Evolutionary conservation across 2,113 vertebrate species (phyloP).

Genomic region (Ptychochromis oligacanthus): DNA sequence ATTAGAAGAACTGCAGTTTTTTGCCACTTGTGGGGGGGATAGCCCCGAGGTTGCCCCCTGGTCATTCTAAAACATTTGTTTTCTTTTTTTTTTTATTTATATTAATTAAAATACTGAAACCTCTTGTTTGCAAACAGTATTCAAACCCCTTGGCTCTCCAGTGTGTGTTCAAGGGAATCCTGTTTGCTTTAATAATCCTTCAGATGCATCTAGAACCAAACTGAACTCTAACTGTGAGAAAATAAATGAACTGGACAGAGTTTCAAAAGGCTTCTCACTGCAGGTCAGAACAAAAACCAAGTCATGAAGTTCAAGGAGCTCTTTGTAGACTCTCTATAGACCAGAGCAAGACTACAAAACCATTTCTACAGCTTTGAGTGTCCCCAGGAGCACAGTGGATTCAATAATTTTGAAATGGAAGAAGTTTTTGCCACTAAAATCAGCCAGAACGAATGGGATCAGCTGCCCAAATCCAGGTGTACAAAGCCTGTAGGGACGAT

Average conservation of each 20-base stretch:
- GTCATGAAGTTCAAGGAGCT: neutral
- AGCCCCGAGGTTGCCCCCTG: too few relatives aligned
- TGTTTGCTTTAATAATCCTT: neutral
- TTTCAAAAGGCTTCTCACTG: neutral
- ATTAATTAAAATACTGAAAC: too few relatives aligned
- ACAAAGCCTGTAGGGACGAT: neutral
- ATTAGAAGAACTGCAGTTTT: neutral
- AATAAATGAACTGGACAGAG: neutral
- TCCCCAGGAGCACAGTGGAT: conserved; percentile 5
- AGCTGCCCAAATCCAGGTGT: conserved; percentile 5
- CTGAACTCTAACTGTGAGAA: neutral
- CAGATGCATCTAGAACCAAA: neutral
- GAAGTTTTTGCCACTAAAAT: conserved; percentile 3
- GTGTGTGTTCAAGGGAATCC: too few relatives aligned
- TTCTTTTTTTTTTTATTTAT: too few relatives aligned
- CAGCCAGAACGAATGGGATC: conserved; percentile 7
- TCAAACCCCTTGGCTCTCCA: too few relatives aligned
- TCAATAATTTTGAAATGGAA: neutral
- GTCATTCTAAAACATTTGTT: too few relatives aligned
- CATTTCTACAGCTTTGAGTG: neutral
- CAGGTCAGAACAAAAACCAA: neutral
- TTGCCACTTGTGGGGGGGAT: neutral
- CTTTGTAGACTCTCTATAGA: neutral
- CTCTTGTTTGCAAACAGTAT: too few relatives aligned
- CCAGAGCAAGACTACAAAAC: neutral